Evolutionary conservation across 1,140 invertebrate genomes (phyloP), one percentile per base, ranked within the genome.

Genomic region (Globodera ellingtonae): DNA sequence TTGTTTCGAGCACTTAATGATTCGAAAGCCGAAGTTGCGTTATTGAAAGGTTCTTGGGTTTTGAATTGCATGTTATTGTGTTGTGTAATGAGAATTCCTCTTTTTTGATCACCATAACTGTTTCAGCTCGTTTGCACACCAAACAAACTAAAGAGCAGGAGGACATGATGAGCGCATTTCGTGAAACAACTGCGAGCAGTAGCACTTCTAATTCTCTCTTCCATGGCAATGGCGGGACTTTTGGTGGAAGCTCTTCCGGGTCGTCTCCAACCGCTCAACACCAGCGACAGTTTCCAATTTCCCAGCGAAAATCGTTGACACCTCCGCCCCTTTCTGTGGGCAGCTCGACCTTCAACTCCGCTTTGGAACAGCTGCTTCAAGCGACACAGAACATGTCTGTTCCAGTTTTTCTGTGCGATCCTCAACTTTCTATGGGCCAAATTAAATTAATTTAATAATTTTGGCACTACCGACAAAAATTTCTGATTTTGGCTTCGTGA

Each of bases 21-120:
- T 18, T 86, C 85, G 10, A 85, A 85, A 18, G 82, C 84, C 24
- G 76, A 85, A 81, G 79, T 85, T 72, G 85, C 85, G 44, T n/a
- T 75, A 50, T 59, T 85, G 56, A 86, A 79, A 44, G 78, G 81
- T 81, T 8, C 18, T 21, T 13, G 15, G 8, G 56, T 79, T 75
- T 65, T 6, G 47, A 9, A n/a, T 66, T 66, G 35, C 35, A 52
- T 52, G 52, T 3, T 3, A 52, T 52, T 15, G 35, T 35, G 35
- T 35, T 35, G 35, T 35, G 35, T 8, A 52, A 52, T 52, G 8
- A 8, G 3, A 35, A 52, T 8, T 52, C 52, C 52, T 52, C 4
- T 52, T n/a, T 48, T 9, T 13, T 66, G 13, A 35, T 62, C n/a
- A 76, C n/a, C 21, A 67, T 66, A 3, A 21, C n/a, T 21, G 50